Base-by-base conservation (phyloP, 1,140 invertebrate genomes). In the Tribolium madens region DNA sequence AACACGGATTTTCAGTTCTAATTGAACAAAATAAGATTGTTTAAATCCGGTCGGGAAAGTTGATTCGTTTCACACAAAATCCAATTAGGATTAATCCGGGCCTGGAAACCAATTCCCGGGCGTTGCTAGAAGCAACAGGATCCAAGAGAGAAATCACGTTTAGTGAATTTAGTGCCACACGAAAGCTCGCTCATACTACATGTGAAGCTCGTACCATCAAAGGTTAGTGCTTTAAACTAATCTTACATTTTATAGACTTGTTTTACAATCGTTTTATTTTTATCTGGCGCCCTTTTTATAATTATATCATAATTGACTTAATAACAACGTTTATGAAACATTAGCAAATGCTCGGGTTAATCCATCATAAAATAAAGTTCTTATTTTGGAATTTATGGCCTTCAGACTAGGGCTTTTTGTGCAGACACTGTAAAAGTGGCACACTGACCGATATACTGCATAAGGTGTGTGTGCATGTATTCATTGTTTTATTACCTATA, bases 51-150 rank as follows among this genome's bases (percentile, higher is more conserved):
- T 33, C 31, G 57, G 26, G 36, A 64, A 64, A 64, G 57, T 64
- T 64, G 31, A 64, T 64, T 64, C 57, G 57, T 64, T 64, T 33
- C 57, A 33, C 21, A 64, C 26, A 64, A 31, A 64, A 64, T 64
- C 57, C 57, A 72, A 72, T 72, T 50, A 72, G 31, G 17, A 52
- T 71, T 68, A 77, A 77, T 73, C 76, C 70, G 76, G 33, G 52
- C 69, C 76, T 77, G 69, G 69, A 57, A 60, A 73, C 33, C 52
- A 48, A 69, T 74, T 69, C 60, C 76, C 72, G 76, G 76, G 76
- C 76, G 76, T 78, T 78, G 76, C 76, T 78, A 78, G 76, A 78
- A 78, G 76, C 76, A 78, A 78, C 76, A 74, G 76, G 76, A 69
- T 68, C 73, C 50, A 75, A 69, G 50, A 75, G 48, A 57, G 72